Base-by-base conservation (phyloP, 2,113 vertebrate genomes). In the Sander lucioperca region DNA sequence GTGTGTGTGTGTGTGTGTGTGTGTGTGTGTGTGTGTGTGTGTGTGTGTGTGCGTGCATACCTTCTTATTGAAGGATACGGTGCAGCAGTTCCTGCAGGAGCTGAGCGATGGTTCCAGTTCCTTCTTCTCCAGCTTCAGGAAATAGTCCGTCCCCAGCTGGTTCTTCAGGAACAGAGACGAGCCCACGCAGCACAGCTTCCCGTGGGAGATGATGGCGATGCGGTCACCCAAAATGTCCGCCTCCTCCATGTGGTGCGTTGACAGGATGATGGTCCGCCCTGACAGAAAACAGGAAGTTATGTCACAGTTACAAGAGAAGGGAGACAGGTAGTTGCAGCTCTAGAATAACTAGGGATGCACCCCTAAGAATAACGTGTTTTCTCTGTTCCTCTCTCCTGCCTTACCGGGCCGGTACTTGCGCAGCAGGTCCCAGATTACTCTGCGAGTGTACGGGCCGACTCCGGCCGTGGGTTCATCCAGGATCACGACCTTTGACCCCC, bases 171-270 rank as follows among this genome's bases (percentile, higher is more conserved):
- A 99, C 11, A 99, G 96, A 0, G 98, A 98, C 4, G 98, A 99
- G 47, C 98, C 98, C 33, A 98, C 96, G 53, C 98, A 99, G 91
- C 98, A 99, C 48, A 99, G 95, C 90, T 97, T 98, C 77, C 98
- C 98, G 2, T 99, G 97, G 83, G 98, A 99, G 88, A 99, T 99
- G 39, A 99, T 99, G 86, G 98, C 98, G 48, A 99, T 98, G 13
- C 98, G 94, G 88, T 99, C 98, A 0, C 98, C 98, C 3, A 99
- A 84, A 83, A 99, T 97, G 91, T 99, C 98, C 0, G 98, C 98
- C 82, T 99, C 98, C 48, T 99, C 98, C 98, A 99, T 99, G 92
- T 99, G 98, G 84, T 99, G 98, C 0, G 98, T 99, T 78, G 98
- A 99, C 13, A 99, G 96, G 85, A 99, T 97, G 83, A 99, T 99